Conservation (phyloP, 30 jellyfish, hydroid and myxozoan species). For the Nemopilema nomurai region DNA sequence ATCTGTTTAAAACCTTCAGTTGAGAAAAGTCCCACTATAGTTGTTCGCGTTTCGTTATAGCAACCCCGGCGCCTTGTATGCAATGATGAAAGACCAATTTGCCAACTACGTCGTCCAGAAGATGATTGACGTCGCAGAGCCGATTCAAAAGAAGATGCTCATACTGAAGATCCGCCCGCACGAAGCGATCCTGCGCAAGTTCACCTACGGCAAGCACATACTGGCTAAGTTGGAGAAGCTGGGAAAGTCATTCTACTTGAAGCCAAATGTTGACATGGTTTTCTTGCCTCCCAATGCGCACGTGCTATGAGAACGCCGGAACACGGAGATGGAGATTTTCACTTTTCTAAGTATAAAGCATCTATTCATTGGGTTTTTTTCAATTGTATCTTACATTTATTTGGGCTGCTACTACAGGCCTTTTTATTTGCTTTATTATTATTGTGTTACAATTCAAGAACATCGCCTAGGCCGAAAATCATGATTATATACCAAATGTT, state of each 20-base stretch:
- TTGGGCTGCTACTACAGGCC: neutral
- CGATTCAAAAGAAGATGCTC: slow-evolving; percentile 82
- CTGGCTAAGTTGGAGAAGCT: slow-evolving; percentile 94
- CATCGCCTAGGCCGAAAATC: neutral
- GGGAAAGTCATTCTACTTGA: slow-evolving; percentile 89
- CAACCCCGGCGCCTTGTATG: slow-evolving; percentile 79
- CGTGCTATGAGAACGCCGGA: slow-evolving; percentile 40
- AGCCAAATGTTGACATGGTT: slow-evolving; percentile 88
- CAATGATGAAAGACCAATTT: slow-evolving; percentile 98
- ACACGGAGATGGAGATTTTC: neutral
- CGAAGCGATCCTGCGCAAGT: slow-evolving; percentile 87
- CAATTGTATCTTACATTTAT: neutral
- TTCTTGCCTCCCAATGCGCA: slow-evolving; percentile 85
- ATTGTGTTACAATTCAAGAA: slow-evolving; percentile 4
- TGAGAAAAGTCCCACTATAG: neutral
- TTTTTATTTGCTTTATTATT: neutral
- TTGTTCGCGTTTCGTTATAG: slow-evolving; percentile 21
- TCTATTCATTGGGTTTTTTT: slow-evolving; percentile 9
- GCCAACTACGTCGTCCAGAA: slow-evolving; percentile 99
- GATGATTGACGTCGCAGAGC: slow-evolving; percentile 97
- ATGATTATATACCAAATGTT: neutral
- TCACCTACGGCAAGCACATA: slow-evolving; percentile 97
- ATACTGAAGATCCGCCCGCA: slow-evolving; percentile 92
- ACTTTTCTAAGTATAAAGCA: neutral
- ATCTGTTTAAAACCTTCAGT: neutral